phyloP scores from a whole-genome alignment of 2,797 vertebrate genomes.

The Natrix natrix region DNA sequence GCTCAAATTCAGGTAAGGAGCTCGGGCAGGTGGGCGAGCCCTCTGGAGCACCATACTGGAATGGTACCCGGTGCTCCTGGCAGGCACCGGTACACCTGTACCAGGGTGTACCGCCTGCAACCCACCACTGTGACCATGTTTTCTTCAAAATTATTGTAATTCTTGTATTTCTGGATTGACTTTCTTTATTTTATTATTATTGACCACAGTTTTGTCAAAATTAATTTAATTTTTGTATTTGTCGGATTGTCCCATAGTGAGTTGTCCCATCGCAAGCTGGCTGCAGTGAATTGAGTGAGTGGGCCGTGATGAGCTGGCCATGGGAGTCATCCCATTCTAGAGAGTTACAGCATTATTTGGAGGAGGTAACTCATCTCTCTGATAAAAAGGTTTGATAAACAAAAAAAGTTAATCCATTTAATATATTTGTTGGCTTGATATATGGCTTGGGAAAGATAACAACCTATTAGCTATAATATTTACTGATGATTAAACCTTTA shows the following conservation, averaged over 20 bases:
- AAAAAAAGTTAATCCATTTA: not conserved
- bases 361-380: not conserved
- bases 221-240: not conserved
- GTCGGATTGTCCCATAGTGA: not conserved
- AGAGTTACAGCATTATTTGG: not conserved
- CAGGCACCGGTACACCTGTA: too few species aligned
- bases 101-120: too few species aligned
- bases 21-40: too few species aligned
- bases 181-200: not conserved
- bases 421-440: not conserved
- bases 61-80: too few species aligned
- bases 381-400: not conserved
- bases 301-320: not conserved
- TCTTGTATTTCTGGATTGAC: not conserved
- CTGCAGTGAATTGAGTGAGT: not conserved
- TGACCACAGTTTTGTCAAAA: not conserved
- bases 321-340: not conserved
- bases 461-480: not conserved
- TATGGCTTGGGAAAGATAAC: not conserved
- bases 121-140: not conserved
- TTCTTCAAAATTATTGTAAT: not conserved
- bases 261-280: not conserved
- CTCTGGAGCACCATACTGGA: too few species aligned
- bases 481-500: not conserved
- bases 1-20: too few species aligned